phyloP scores from a whole-genome alignment of 2,797 vertebrate genomes.

The Gephyroberyx darwinii region DNA sequence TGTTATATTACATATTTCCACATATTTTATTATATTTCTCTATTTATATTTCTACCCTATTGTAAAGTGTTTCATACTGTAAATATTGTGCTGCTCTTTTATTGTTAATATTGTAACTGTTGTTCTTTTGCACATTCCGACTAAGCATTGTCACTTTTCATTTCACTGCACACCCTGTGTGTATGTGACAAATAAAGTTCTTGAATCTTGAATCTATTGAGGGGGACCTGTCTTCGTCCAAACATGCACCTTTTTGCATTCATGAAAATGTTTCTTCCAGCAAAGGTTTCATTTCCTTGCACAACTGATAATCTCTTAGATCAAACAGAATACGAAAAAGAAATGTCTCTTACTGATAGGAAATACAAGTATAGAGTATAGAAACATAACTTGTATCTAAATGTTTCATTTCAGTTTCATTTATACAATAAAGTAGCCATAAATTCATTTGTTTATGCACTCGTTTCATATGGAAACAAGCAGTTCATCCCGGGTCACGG shows the following conservation, averaged over 20 bases:
- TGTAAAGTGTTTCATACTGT: too few relatives aligned
- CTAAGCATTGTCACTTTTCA: too few relatives aligned
- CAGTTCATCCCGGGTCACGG: conserved; percentile 8
- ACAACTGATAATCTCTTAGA: conserved; percentile 37
- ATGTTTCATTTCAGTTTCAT: conserved; percentile 20
- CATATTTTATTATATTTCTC: too few relatives aligned
- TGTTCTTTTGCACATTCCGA: too few relatives aligned
- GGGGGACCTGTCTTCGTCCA: not conserved
- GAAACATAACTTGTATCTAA: conserved; percentile 33
- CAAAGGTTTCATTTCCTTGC: conserved; percentile 50
- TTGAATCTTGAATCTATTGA: too few relatives aligned
- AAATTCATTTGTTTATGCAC: not conserved
- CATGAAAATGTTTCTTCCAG: conserved; percentile 23
- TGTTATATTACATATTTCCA: too few relatives aligned
- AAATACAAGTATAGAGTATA: conserved; percentile 24
- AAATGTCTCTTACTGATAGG: conserved; percentile 13
- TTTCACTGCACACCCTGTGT: too few relatives aligned
- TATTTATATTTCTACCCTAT: too few relatives aligned
- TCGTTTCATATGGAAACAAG: not conserved
- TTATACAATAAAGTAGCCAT: conserved; percentile 24
- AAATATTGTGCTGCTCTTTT: too few relatives aligned
- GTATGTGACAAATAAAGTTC: too few relatives aligned
- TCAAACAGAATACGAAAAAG: conserved; percentile 58
- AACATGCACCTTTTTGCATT: conserved; percentile 13
- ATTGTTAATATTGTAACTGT: too few relatives aligned